Evolutionary conservation across 1,140 invertebrate genomes (phyloP).

Genomic region (Drosophila sturtevanti): DNA sequence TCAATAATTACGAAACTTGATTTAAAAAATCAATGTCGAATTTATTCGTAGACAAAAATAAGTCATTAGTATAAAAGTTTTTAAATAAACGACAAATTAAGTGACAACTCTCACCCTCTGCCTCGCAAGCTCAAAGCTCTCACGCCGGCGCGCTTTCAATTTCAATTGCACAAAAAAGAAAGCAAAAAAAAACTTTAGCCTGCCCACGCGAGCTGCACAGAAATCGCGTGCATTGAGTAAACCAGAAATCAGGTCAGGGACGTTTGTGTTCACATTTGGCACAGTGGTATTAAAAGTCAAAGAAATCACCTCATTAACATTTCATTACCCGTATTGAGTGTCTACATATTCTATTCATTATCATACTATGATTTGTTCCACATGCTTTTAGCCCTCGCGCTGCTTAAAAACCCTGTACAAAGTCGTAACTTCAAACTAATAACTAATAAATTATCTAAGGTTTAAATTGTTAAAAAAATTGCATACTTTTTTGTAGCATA

Average conservation of each 20-base stretch:
- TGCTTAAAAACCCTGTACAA: too few relatives aligned
- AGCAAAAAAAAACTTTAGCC: constrained; percentile 21
- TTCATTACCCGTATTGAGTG: too few relatives aligned
- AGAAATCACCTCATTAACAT: too few relatives aligned
- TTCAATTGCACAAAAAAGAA: constrained; percentile 9
- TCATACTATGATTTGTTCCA: too few relatives aligned
- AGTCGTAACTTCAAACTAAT: too few relatives aligned
- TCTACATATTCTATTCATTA: too few relatives aligned
- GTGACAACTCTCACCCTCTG: not conserved
- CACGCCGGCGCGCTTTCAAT: constrained; percentile 59
- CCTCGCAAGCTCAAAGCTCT: constrained; percentile 21
- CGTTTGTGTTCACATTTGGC: constrained; percentile 71
- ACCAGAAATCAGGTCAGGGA: constrained; percentile 78
- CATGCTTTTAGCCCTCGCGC: too few relatives aligned
- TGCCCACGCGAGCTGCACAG: constrained; percentile 71
- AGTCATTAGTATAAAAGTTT: not conserved
- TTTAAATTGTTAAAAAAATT: too few relatives aligned
- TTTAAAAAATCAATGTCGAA: not conserved
- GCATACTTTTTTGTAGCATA: too few relatives aligned
- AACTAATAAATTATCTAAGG: too few relatives aligned
- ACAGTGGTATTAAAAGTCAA: constrained; percentile 17
- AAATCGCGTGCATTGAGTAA: constrained; percentile 61
- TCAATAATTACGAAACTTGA: not conserved
- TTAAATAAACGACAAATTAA: not conserved
- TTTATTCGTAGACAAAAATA: not conserved